Percentiles rank a stretch among this genome's conserved stretches.
phyloP scores from a whole-genome alignment of 1,140 invertebrate species.

The Apolygus lucorum region DNA sequence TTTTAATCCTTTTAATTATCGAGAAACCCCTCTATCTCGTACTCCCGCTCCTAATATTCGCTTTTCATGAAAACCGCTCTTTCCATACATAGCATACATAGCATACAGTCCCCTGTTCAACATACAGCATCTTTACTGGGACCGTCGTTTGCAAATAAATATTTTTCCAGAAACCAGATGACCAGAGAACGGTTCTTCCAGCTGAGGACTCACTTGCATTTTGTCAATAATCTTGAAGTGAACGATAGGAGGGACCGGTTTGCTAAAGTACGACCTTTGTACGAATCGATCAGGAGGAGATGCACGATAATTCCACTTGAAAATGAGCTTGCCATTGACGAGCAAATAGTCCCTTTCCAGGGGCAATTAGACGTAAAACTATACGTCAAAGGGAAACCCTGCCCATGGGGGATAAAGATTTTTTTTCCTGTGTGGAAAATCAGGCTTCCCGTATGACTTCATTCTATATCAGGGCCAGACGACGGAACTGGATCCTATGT shows the following conservation, averaged over 20 bases:
- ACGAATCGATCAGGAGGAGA: conserved; percentile 11
- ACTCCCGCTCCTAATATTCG: no score
- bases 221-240: background rate
- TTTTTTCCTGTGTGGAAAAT: conserved; percentile 32
- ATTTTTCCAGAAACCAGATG: conserved; percentile 11
- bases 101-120: no score
- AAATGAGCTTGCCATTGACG: conserved; percentile 28
- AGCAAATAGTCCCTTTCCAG: conserved; percentile 37
- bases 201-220: background rate
- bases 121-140: conserved; percentile 10
- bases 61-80: no score
- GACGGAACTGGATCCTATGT: conserved; percentile 22
- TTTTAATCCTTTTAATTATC: no score
- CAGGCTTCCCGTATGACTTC: conserved; percentile 34
- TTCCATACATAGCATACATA: no score
- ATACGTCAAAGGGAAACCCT: conserved; percentile 29
- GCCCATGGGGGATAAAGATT: conserved; percentile 30
- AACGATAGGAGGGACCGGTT: background rate
- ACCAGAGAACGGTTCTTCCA: background rate
- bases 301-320: conserved; percentile 22
- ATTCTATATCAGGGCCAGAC: conserved; percentile 33
- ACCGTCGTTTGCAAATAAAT: background rate
- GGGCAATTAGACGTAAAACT: conserved; percentile 32
- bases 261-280: background rate
- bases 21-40: no score